Percentiles rank a stretch among this genome's conserved stretches.
These are phyloP conservation scores for Amphipoea lucens DNA, from an alignment of 2,888 invertebrate species.

Conservation along the genomic window DNA sequence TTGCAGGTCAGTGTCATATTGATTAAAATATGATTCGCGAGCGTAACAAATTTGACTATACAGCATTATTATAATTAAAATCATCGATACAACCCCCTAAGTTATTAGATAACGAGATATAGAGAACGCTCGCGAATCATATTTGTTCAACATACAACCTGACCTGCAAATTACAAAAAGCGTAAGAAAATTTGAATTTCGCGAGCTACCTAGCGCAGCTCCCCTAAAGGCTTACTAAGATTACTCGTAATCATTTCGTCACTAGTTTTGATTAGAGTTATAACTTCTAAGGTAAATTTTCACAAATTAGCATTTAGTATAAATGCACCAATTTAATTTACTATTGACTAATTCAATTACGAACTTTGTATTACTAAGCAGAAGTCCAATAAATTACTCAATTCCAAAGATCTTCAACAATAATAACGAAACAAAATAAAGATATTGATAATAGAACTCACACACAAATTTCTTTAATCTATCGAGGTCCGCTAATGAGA, in stretches of 20 bases:
- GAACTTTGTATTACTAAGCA: constrained; percentile 19
- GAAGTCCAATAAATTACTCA: constrained; percentile 39
- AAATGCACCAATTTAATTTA: constrained; percentile 47
- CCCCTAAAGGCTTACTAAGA: neutral
- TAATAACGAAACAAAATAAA: constrained; percentile 36
- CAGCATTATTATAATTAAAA: neutral
- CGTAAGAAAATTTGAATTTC: no score
- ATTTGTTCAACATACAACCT: neutral
- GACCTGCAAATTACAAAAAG: neutral
- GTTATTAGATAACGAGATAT: neutral
- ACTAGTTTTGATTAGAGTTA: neutral
- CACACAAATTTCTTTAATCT: constrained; percentile 31
- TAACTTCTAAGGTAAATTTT: constrained; percentile 3
- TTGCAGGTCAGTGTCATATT: neutral
- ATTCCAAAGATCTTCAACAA: constrained; percentile 13
- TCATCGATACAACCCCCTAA: neutral
- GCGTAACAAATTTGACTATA: neutral
- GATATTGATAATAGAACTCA: constrained; percentile 22
- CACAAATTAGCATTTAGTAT: constrained; percentile 24
- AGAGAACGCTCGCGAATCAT: neutral
- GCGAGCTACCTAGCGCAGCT: no score
- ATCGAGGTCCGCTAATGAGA: no score
- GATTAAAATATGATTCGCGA: neutral
- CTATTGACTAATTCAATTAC: constrained; percentile 19
- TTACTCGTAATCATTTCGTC: constrained; percentile 1